phyloP scores from a whole-genome alignment of 1,140 invertebrate species.

The Drosophila fuyamai region DNA sequence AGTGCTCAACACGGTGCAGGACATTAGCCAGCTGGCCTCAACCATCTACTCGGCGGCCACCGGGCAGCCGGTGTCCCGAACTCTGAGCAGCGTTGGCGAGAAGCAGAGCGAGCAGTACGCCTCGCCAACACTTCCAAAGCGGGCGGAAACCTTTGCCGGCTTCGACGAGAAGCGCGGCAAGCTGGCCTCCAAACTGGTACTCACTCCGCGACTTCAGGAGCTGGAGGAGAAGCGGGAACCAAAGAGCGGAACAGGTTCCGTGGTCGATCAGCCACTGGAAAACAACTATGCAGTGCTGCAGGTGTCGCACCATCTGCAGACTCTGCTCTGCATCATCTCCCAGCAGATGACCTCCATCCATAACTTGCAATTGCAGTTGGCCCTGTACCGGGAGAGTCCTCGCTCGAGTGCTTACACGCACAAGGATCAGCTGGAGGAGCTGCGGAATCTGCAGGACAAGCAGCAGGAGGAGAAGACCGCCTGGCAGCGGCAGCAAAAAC shows the following conservation, averaged over 20 bases:
- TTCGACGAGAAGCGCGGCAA: slow-evolving; percentile 90
- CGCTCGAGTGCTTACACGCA: slow-evolving; percentile 86
- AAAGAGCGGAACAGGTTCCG: slow-evolving; percentile 8
- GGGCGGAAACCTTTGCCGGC: slow-evolving; percentile 97
- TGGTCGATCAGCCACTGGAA: slow-evolving; percentile 84
- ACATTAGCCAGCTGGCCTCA: slow-evolving; percentile 88
- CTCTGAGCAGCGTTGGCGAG: slow-evolving; percentile 96
- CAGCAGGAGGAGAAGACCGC: slow-evolving; percentile 92
- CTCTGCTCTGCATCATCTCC: slow-evolving; percentile 92
- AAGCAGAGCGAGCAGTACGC: slow-evolving; percentile 93
- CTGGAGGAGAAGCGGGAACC: slow-evolving; percentile 75
- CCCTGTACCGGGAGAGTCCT: slow-evolving; percentile 85
- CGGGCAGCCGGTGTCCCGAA: slow-evolving; percentile 90
- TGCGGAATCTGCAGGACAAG: slow-evolving; percentile 90
- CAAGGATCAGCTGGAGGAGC: slow-evolving; percentile 90
- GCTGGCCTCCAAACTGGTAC: slow-evolving; percentile 60
- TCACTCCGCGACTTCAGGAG: slow-evolving; percentile 74
- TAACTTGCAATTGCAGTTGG: slow-evolving; percentile 88
- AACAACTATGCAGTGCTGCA: slow-evolving; percentile 90
- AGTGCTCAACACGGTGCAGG: slow-evolving; percentile 89
- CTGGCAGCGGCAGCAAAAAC: slow-evolving; percentile 88
- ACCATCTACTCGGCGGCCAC: slow-evolving; percentile 90
- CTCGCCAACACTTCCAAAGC: slow-evolving; percentile 93
- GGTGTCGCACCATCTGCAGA: slow-evolving; percentile 93
- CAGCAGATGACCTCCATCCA: slow-evolving; percentile 94